Percentiles rank a stretch among this genome's conserved stretches.
These are phyloP conservation scores for Brachypteracias leptosomus DNA, from an alignment of 2,113 vertebrate genomes.

Conservation along the genomic window DNA sequence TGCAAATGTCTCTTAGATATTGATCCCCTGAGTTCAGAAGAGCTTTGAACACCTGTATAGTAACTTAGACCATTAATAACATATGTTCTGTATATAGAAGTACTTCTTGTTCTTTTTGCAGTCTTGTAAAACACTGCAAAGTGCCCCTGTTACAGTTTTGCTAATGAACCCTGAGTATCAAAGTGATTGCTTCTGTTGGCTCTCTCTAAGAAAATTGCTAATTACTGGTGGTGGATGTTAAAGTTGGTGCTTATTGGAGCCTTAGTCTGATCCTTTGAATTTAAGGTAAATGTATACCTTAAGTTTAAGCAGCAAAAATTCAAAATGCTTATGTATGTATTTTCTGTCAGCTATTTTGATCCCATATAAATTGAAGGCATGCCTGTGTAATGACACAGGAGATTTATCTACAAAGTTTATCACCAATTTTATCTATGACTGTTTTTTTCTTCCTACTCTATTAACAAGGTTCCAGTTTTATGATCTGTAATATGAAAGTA, in stretches of 20 bases:
- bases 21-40: background rate
- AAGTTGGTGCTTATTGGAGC: background rate
- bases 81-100: background rate
- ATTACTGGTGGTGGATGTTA: background rate
- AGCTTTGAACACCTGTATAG: background rate
- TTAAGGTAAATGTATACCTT: background rate
- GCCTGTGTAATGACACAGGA: background rate
- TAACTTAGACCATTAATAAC: background rate
- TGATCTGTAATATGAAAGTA: background rate
- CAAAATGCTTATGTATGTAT: background rate
- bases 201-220: background rate
- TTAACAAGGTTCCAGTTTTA: background rate
- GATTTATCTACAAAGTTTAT: background rate
- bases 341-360: background rate
- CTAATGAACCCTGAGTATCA: background rate
- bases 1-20: conserved; percentile 12
- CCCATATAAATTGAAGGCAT: background rate
- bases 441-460: background rate
- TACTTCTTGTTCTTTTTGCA: background rate
- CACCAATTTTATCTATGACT: background rate
- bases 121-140: background rate
- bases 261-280: background rate
- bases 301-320: background rate
- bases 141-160: background rate
- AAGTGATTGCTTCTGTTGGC: background rate